These are phyloP conservation scores for Pleuronectes platessa DNA, from an alignment of 2,113 vertebrate species.

Conservation along the genomic window DNA sequence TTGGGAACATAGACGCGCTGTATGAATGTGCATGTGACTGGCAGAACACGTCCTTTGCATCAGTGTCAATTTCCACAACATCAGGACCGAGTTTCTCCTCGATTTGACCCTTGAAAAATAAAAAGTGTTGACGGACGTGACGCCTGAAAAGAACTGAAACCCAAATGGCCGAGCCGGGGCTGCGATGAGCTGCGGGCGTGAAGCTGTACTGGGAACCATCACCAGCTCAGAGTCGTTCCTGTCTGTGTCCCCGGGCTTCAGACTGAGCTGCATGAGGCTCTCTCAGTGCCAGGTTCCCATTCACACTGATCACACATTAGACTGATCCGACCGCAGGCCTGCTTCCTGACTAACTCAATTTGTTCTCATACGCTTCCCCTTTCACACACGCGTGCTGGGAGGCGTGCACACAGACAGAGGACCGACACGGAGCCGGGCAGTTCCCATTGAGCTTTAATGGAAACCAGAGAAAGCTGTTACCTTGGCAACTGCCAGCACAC, in stretches of 20 bases:
- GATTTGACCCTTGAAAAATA: not conserved
- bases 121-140: not conserved
- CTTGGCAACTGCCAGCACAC: slow-evolving; percentile 76
- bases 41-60: too few species aligned
- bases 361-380: slow-evolving; percentile 71
- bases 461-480: slow-evolving; percentile 76
- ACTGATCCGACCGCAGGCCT: slow-evolving; percentile 76
- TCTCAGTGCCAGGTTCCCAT: slow-evolving; percentile 58
- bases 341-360: slow-evolving; percentile 79
- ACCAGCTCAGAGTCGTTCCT: slow-evolving; percentile 29
- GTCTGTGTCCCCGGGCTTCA: slow-evolving; percentile 41
- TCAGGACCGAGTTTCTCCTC: not conserved
- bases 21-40: too few species aligned
- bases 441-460: slow-evolving; percentile 74
- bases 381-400: slow-evolving; percentile 44
- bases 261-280: slow-evolving; percentile 53
- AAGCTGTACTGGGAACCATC: slow-evolving; percentile 26
- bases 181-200: slow-evolving; percentile 13
- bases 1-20: too few species aligned
- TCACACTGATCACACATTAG: slow-evolving; percentile 80
- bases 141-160: not conserved
- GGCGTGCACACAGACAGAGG: slow-evolving; percentile 52
- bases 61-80: not conserved
- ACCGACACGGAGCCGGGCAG: slow-evolving; percentile 67
- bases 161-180: not conserved